phyloP scores from a whole-genome alignment of 2,797 vertebrate species.

The Gallinago nigripennis region DNA sequence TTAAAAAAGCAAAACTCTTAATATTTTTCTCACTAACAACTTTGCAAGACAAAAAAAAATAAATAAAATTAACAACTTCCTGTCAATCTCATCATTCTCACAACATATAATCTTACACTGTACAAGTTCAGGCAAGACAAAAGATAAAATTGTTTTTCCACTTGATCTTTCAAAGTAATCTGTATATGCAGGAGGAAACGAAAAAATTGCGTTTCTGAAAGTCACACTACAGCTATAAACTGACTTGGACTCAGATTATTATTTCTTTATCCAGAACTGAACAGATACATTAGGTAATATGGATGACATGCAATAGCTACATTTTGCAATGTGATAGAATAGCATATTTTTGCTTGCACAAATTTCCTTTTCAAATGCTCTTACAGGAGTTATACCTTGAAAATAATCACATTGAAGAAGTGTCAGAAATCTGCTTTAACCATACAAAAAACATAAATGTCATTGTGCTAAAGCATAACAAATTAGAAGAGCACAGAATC shows the following conservation, averaged over 20 bases:
- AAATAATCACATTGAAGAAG: conserved; percentile 95
- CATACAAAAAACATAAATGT: conserved; percentile 88
- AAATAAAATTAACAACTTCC: background rate
- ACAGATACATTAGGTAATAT: background rate
- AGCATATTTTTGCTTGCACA: background rate
- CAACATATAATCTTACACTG: background rate
- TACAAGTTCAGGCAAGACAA: background rate
- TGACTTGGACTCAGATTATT: background rate
- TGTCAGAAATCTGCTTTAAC: conserved; percentile 91
- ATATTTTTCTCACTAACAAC: background rate
- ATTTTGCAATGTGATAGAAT: background rate
- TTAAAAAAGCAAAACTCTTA: background rate
- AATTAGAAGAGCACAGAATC: conserved; percentile 91
- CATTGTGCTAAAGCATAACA: conserved; percentile 89
- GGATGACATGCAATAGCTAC: background rate
- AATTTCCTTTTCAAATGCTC: conserved; percentile 31
- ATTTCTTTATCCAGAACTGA: background rate
- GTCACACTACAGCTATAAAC: background rate
- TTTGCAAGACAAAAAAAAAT: background rate
- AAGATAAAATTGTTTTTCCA: background rate
- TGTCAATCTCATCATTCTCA: background rate
- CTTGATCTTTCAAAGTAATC: background rate
- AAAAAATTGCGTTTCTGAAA: background rate
- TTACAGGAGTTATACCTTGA: conserved; percentile 92
- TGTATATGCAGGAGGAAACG: background rate